These are phyloP conservation scores for Coccyzus lansbergi DNA, from an alignment of 2,797 vertebrate genomes.

Conservation along the genomic window DNA sequence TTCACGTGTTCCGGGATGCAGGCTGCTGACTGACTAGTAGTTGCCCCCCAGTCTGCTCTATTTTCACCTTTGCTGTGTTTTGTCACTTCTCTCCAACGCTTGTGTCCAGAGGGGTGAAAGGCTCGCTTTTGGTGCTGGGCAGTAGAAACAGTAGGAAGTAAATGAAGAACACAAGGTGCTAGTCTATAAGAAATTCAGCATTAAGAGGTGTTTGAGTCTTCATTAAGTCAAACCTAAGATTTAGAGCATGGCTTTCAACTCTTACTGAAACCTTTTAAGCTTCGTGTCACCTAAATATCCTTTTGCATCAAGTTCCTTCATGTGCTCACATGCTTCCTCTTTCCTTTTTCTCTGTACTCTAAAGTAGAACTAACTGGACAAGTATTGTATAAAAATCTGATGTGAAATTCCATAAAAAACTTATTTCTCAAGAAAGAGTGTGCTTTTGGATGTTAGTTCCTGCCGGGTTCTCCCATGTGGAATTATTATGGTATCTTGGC, in stretches of 20 bases:
- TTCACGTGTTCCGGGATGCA: background rate
- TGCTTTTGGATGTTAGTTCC: background rate
- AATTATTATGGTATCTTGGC: conserved; percentile 30
- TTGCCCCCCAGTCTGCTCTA: background rate
- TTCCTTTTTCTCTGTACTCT: background rate
- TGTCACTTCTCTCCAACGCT: rapidly evolving
- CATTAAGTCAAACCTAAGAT: background rate
- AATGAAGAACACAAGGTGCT: background rate
- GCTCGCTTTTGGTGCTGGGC: no score
- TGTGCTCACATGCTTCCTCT: background rate
- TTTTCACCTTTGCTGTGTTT: background rate
- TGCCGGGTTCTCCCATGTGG: background rate
- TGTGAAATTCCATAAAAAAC: background rate
- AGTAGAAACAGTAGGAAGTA: no score
- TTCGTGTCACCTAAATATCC: background rate
- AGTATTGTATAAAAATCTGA: background rate
- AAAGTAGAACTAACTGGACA: background rate
- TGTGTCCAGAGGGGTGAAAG: background rate
- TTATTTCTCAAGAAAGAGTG: background rate
- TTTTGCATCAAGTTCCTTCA: background rate
- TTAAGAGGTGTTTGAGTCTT: background rate
- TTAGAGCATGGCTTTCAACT: background rate
- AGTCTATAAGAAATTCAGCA: background rate
- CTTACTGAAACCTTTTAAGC: background rate
- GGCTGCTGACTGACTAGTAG: background rate